Evolutionary conservation across 2,797 vertebrate species (phyloP).

Genomic region (Tiaroga cobitis): DNA sequence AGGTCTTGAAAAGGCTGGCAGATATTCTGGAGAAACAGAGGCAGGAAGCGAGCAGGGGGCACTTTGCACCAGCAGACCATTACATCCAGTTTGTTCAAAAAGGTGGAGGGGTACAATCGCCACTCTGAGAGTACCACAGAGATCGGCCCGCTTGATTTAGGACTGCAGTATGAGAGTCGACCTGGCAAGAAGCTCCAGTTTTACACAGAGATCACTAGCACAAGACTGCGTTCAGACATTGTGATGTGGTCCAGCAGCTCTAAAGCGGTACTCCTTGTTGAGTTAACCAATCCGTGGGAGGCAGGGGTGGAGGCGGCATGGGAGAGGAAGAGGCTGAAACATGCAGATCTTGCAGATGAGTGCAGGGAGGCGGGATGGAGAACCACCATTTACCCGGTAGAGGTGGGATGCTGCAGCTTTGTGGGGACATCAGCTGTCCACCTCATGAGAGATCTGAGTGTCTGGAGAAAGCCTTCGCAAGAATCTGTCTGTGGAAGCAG

Average conservation of each 20-base stretch:
- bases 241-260: too few species aligned
- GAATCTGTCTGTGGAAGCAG: background rate
- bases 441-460: background rate
- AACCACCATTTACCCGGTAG: background rate
- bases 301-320: background rate
- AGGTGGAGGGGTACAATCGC: background rate
- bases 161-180: background rate
- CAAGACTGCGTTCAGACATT: background rate
- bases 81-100: background rate
- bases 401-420: slow-evolving; percentile 11
- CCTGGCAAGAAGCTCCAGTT: background rate
- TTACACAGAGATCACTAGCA: background rate
- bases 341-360: background rate
- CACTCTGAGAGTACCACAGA: background rate
- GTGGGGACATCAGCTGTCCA: background rate
- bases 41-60: background rate
- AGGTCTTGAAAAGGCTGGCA: background rate
- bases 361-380: slow-evolving; percentile 1
- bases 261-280: background rate
- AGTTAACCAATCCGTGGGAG: background rate
- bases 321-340: background rate
- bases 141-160: background rate
- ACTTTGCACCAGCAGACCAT: background rate
- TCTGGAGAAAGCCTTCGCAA: too few species aligned
- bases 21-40: background rate